phyloP scores from a whole-genome alignment of 1,140 invertebrate genomes.

The Zaprionus lachaisei region DNA sequence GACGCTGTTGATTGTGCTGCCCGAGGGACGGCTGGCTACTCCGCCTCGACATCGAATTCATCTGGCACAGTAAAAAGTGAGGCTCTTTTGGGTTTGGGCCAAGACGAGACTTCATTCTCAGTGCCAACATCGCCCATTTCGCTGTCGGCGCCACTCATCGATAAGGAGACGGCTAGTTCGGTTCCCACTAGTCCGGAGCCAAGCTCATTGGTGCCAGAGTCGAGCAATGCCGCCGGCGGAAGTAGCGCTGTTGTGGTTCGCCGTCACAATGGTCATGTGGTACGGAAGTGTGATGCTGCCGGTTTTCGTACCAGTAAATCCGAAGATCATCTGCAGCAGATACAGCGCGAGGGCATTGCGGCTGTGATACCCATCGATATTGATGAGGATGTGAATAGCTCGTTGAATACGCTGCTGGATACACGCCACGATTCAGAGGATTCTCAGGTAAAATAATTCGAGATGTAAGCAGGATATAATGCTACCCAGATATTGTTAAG shows the following conservation, averaged over 20 bases:
- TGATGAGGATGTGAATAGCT: conserved; percentile 96
- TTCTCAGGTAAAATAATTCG: conserved; percentile 73
- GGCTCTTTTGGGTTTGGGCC: conserved; percentile 40
- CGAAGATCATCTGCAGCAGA: conserved; percentile 93
- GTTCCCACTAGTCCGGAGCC: conserved; percentile 92
- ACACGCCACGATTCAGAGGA: conserved; percentile 89
- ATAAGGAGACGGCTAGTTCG: conserved; percentile 87
- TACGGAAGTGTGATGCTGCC: conserved; percentile 82
- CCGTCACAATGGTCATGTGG: conserved; percentile 73
- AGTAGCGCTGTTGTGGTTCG: conserved; percentile 84
- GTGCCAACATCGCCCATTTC: conserved; percentile 83
- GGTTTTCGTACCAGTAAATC: conserved; percentile 91
- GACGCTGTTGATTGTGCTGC: conserved; percentile 68
- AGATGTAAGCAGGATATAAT: background rate
- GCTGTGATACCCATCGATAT: conserved; percentile 94
- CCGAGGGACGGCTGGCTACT: conserved; percentile 46
- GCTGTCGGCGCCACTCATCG: conserved; percentile 76
- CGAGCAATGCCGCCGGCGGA: conserved; percentile 71
- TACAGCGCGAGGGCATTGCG: conserved; percentile 81
- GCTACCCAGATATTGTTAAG: background rate
- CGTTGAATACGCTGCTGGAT: conserved; percentile 94
- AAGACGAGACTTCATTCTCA: conserved; percentile 82
- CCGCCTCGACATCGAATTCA: conserved; percentile 67
- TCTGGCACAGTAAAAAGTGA: conserved; percentile 80
- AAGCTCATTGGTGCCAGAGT: conserved; percentile 84